phyloP scores from a whole-genome alignment of 1,140 invertebrate species.

The Temnothorax curvispinosus region DNA sequence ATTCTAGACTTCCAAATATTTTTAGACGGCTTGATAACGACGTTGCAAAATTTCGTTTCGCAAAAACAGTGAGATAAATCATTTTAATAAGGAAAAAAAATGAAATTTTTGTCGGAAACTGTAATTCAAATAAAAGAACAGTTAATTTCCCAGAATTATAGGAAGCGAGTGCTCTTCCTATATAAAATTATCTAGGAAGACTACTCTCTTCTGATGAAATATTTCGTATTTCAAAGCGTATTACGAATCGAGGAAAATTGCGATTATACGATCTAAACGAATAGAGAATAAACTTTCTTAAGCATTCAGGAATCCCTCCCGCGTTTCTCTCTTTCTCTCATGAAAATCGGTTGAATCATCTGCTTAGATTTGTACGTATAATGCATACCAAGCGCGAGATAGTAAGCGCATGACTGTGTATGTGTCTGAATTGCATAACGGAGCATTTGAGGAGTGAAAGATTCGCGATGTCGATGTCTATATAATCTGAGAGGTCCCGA shows the following conservation, averaged over 20 bases:
- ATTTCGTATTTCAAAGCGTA: neutral
- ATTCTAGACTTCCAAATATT: neutral
- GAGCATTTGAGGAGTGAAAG: constrained; percentile 21
- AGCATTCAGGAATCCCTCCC: constrained; percentile 53
- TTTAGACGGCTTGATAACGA: neutral
- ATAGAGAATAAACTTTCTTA: constrained; percentile 28
- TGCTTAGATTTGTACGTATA: constrained; percentile 18
- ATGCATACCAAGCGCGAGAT: constrained; percentile 37
- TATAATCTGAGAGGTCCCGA: neutral
- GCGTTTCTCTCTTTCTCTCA: constrained; percentile 69
- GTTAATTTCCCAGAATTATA: constrained; percentile 10
- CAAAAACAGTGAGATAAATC: neutral
- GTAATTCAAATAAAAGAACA: neutral
- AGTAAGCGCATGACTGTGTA: neutral
- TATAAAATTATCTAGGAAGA: neutral
- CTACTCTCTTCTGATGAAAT: constrained; percentile 4
- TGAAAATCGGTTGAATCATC: constrained; percentile 61
- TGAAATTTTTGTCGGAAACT: neutral
- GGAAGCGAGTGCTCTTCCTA: neutral
- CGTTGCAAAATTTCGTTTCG: neutral
- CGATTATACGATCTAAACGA: neutral
- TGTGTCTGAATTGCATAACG: constrained; percentile 44
- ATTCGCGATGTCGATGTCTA: neutral
- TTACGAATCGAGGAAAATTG: neutral
- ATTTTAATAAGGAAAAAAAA: constrained; percentile 16